Evolutionary conservation across 2,888 invertebrate genomes (phyloP).

Genomic region (Epinotia bilunana): DNA sequence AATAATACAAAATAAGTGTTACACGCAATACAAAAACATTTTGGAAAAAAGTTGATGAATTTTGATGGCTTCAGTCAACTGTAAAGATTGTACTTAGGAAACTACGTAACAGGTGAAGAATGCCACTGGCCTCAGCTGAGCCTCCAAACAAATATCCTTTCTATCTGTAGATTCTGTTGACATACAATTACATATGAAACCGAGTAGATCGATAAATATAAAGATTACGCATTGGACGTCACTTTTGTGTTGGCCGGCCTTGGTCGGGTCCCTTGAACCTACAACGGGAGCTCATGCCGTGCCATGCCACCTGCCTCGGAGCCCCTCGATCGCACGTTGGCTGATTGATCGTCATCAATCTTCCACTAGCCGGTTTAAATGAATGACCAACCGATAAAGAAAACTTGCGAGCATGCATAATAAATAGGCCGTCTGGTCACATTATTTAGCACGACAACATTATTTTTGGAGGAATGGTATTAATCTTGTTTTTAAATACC

Average conservation of each 20-base stretch:
- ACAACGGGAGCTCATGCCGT: conserved; percentile 59
- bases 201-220: conserved; percentile 10
- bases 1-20: too few relatives aligned
- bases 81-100: too few relatives aligned
- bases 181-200: background rate
- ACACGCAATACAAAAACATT: too few relatives aligned
- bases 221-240: conserved; percentile 8
- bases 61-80: too few relatives aligned
- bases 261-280: conserved; percentile 78
- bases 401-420: background rate
- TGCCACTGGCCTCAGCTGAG: too few relatives aligned
- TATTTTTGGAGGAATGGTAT: background rate
- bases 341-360: conserved; percentile 48
- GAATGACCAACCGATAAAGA: conserved; percentile 23
- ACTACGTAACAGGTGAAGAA: too few relatives aligned
- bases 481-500: too few relatives aligned
- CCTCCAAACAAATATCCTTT: too few relatives aligned
- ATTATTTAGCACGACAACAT: background rate
- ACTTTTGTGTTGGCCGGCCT: conserved; percentile 68
- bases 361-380: conserved; percentile 50
- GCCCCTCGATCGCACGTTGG: conserved; percentile 56
- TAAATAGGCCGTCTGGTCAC: background rate
- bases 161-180: background rate
- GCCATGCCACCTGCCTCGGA: conserved; percentile 69
- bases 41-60: too few relatives aligned